Percentiles rank a stretch among this genome's conserved stretches.
Conservation (phyloP, 2,888 invertebrate genomes). For the Ypsolopha scabrella region DNA sequence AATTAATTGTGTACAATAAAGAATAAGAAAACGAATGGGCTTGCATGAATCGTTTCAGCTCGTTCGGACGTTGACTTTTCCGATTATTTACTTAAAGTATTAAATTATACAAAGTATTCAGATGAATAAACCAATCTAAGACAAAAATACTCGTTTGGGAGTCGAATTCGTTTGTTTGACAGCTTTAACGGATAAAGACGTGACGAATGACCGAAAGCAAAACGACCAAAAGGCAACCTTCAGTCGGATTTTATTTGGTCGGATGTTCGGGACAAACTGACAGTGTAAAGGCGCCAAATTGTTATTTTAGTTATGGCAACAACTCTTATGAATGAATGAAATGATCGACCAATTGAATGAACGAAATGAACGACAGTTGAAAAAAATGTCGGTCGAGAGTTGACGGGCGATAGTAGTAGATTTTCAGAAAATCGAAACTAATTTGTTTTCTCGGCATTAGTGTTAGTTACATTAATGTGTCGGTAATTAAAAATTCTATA, state of each 20-base stretch:
- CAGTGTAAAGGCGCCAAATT: background rate
- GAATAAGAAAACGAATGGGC: too few species aligned
- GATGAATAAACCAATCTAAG: too few species aligned
- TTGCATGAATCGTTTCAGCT: too few species aligned
- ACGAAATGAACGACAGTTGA: slow-evolving; percentile 7
- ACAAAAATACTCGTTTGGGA: too few species aligned
- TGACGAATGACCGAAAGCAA: too few species aligned
- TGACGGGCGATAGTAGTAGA: slow-evolving; percentile 35
- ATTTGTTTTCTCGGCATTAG: background rate
- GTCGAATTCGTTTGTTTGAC: too few species aligned
- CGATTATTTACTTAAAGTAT: too few species aligned
- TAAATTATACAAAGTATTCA: too few species aligned
- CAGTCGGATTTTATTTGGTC: background rate
- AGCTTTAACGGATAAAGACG: too few species aligned
- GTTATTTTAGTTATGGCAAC: background rate
- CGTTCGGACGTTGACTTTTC: too few species aligned
- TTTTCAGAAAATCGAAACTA: slow-evolving; percentile 10
- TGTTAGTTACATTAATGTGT: background rate
- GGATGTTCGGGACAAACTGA: background rate
- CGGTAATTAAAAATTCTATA: background rate
- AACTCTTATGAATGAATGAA: background rate
- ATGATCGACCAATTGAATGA: background rate
- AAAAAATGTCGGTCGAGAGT: slow-evolving; percentile 17
- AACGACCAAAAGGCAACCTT: too few species aligned
- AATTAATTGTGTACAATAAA: too few species aligned